Evolutionary conservation across 2,113 vertebrate genomes (phyloP).

Genomic region (Cepphus grylle): DNA sequence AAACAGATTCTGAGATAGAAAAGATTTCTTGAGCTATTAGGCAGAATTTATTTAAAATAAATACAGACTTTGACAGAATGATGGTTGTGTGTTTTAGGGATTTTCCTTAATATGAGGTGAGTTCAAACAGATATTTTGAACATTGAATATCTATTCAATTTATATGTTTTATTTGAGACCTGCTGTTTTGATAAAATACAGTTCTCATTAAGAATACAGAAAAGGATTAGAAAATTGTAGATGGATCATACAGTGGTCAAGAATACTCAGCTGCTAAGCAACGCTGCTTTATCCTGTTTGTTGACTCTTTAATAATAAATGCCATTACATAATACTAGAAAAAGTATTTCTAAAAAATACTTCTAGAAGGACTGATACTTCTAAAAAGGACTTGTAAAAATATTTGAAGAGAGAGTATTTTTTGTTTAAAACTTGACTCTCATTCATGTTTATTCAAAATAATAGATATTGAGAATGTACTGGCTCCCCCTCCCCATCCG

Average conservation of each 20-base stretch:
- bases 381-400: background rate
- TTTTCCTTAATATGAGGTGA: background rate
- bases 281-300: background rate
- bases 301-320: background rate
- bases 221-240: background rate
- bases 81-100: background rate
- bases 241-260: background rate
- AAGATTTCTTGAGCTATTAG: background rate
- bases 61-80: background rate
- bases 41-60: background rate
- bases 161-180: background rate
- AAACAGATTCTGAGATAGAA: background rate
- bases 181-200: background rate
- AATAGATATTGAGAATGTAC: background rate
- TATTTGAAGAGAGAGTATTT: background rate
- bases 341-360: background rate
- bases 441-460: background rate
- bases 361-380: too few relatives aligned
- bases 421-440: background rate
- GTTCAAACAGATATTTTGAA: background rate
- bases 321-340: background rate
- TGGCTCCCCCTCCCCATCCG: background rate
- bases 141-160: background rate
- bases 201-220: background rate
- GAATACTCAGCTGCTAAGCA: background rate